Conservation (phyloP, 2,797 vertebrate genomes). For the Anableps anableps region DNA sequence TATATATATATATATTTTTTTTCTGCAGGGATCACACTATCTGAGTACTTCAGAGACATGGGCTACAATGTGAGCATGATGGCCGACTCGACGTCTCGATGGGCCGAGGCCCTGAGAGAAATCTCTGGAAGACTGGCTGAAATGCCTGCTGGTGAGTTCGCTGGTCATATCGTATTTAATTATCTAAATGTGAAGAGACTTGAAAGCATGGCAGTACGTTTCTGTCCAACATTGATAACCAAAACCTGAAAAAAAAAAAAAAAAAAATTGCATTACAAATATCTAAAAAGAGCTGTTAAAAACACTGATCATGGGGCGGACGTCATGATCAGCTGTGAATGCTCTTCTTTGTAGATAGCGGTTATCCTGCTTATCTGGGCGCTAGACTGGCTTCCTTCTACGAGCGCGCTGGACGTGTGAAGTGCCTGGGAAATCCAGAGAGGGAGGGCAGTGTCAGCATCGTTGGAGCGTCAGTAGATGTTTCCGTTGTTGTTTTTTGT, state of each 20-base stretch:
- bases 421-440: slow-evolving; percentile 96
- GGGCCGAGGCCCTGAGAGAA: slow-evolving; percentile 98
- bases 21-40: slow-evolving; percentile 92
- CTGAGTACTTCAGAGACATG: slow-evolving; percentile 99
- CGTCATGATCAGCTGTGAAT: slow-evolving; percentile 13
- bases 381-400: slow-evolving; percentile 97
- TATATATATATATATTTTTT: not conserved
- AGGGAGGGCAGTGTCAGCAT: slow-evolving; percentile 98
- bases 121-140: slow-evolving; percentile 97
- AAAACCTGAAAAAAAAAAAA: not conserved
- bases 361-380: slow-evolving; percentile 88
- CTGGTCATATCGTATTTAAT: no score
- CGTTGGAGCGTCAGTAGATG: slow-evolving; percentile 93
- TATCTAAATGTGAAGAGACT: not conserved
- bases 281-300: not conserved
- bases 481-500: not conserved
- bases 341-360: slow-evolving; percentile 66
- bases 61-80: slow-evolving; percentile 99
- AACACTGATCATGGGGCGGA: not conserved
- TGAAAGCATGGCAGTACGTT: no score
- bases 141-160: slow-evolving; percentile 94
- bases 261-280: not conserved
- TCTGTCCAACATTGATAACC: not conserved
- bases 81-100: slow-evolving; percentile 98
- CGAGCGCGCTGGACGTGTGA: slow-evolving; percentile 95